Evolutionary conservation across 2,113 vertebrate species (phyloP).

Genomic region (Paradisaea rubra): DNA sequence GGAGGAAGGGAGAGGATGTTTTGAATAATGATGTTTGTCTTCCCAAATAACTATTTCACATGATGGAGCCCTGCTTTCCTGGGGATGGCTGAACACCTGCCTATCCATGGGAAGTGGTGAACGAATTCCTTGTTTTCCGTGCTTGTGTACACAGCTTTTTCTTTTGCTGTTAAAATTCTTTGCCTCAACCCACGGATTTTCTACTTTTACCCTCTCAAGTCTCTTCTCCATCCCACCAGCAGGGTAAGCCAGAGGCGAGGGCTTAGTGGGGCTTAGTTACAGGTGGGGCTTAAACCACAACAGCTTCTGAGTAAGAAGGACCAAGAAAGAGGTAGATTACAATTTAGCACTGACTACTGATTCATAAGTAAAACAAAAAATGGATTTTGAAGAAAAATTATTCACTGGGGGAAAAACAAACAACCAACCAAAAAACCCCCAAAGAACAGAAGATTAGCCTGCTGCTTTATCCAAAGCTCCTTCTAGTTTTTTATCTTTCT

Average conservation of each 20-base stretch:
- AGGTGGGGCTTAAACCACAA: background rate
- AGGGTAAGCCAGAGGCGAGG: fast-evolving
- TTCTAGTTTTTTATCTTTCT: background rate
- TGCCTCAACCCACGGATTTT: background rate
- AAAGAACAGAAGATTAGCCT: background rate
- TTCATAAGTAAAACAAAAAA: background rate
- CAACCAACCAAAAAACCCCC: background rate
- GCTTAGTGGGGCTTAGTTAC: background rate
- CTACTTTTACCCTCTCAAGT: background rate
- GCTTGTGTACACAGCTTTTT: background rate
- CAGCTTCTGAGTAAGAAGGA: background rate
- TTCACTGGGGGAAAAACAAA: background rate
- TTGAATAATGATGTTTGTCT: background rate
- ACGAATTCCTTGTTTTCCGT: background rate
- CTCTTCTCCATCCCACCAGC: background rate
- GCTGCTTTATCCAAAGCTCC: background rate
- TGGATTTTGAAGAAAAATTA: background rate
- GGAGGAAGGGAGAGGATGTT: fast-evolving
- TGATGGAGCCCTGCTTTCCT: background rate
- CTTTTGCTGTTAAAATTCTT: background rate
- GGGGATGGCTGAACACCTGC: background rate
- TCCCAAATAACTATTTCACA: fast-evolving
- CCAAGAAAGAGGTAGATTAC: background rate
- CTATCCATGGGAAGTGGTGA: background rate
- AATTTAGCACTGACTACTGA: background rate